Evolutionary conservation across 2,113 vertebrate species (phyloP).

Genomic region (Falco punctatus): DNA sequence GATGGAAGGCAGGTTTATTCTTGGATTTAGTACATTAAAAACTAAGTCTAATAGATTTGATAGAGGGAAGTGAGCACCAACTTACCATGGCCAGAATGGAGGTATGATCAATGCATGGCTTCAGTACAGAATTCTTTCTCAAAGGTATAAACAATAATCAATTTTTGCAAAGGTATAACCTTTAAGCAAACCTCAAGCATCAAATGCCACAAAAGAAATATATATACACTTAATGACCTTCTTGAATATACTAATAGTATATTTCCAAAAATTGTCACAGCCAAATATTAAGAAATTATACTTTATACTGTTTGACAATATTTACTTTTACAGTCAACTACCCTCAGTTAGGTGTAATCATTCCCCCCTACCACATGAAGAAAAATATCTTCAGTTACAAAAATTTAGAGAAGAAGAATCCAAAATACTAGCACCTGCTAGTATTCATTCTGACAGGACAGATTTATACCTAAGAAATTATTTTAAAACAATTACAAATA

Average conservation of each 20-base stretch:
- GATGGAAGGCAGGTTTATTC: not conserved
- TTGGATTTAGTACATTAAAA: not conserved
- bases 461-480: not conserved
- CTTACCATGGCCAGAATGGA: not conserved
- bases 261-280: not conserved
- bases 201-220: not conserved
- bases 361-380: not conserved
- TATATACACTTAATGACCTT: not conserved
- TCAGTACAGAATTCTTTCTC: not conserved
- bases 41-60: not conserved
- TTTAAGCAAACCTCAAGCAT: not conserved
- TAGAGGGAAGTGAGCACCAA: not conserved
- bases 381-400: not conserved
- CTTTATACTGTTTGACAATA: not conserved
- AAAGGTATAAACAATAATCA: not conserved
- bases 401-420: not conserved
- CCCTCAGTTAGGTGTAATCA: not conserved
- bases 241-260: not conserved
- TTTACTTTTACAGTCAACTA: not conserved
- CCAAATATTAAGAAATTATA: not conserved
- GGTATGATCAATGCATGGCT: not conserved
- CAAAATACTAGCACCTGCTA: not conserved
- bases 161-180: not conserved
- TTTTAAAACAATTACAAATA: not conserved
- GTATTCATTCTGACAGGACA: not conserved